A percentile compares a stretch with the other conserved stretches of the same genome.
phyloP scores from a whole-genome alignment of 2,797 vertebrate genomes.

The Xerus rutilus region DNA sequence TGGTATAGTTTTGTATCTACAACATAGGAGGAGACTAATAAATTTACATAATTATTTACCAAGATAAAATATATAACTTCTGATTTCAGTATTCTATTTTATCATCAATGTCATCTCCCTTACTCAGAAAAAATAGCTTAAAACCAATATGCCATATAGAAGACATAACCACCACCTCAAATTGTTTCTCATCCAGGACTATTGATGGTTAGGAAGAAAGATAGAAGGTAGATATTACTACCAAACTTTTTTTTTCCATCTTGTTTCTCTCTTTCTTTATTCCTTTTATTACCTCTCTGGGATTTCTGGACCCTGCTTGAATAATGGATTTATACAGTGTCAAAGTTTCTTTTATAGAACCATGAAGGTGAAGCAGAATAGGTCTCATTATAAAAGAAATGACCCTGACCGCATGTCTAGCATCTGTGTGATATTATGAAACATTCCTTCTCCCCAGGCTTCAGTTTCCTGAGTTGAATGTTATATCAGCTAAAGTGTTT shows the following conservation, averaged over 20 bases:
- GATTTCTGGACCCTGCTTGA: constrained; percentile 33
- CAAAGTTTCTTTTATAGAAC: constrained; percentile 31
- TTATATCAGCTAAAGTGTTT: background rate
- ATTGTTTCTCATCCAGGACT: constrained; percentile 19
- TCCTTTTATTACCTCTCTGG: background rate
- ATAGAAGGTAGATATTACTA: background rate
- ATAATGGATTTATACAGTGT: background rate
- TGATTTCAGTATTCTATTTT: background rate
- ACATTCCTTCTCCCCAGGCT: background rate
- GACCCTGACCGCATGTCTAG: background rate
- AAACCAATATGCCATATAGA: background rate
- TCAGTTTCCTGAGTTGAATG: background rate
- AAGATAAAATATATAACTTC: background rate
- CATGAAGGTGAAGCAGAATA: background rate
- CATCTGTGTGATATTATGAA: background rate
- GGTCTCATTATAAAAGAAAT: constrained; percentile 30
- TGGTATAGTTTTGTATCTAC: background rate
- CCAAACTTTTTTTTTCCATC: background rate
- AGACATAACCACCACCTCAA: background rate
- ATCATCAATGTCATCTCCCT: background rate
- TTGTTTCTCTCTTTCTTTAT: background rate
- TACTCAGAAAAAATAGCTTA: background rate
- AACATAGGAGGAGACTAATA: background rate
- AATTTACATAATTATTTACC: background rate
- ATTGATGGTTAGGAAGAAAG: background rate